phyloP scores from a whole-genome alignment of 2,797 vertebrate species.

The Anabacerthia variegaticeps region DNA sequence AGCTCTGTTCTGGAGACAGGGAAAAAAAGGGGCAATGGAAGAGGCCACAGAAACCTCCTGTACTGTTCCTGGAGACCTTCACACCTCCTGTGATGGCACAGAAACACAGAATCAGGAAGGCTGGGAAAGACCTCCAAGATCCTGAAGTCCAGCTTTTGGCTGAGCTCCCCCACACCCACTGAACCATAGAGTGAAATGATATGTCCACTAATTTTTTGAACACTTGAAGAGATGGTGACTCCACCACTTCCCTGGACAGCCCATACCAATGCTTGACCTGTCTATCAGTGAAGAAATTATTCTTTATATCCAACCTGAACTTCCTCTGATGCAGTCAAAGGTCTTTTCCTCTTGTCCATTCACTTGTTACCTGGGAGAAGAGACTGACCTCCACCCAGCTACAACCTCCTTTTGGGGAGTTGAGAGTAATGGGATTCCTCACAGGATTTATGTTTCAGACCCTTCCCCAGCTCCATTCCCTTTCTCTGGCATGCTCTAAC shows the following conservation, averaged over 20 bases:
- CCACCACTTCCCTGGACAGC: background rate
- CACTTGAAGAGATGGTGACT: background rate
- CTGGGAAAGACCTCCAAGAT: background rate
- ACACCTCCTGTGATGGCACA: rapidly evolving
- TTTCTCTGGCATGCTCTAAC: background rate
- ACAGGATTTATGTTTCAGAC: background rate
- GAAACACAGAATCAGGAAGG: background rate
- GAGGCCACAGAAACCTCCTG: background rate
- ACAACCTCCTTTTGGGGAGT: rapidly evolving
- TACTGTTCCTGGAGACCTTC: background rate
- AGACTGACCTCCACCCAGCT: too few species aligned
- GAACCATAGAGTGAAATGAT: too few species aligned
- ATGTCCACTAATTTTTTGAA: rapidly evolving
- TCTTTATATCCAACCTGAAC: background rate
- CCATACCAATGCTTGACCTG: background rate
- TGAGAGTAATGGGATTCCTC: background rate
- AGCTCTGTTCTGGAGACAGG: background rate
- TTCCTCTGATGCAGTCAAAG: background rate
- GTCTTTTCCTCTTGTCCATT: background rate
- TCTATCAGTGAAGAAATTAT: background rate
- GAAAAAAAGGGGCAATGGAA: background rate
- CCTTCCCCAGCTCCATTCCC: rapidly evolving
- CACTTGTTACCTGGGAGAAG: background rate
- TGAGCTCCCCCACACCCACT: background rate
- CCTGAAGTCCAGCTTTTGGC: background rate